Evolutionary conservation across 2,888 invertebrate genomes (phyloP), one percentile per base, ranked within the genome.

Genomic region (Drosophila neoperkinsi): DNA sequence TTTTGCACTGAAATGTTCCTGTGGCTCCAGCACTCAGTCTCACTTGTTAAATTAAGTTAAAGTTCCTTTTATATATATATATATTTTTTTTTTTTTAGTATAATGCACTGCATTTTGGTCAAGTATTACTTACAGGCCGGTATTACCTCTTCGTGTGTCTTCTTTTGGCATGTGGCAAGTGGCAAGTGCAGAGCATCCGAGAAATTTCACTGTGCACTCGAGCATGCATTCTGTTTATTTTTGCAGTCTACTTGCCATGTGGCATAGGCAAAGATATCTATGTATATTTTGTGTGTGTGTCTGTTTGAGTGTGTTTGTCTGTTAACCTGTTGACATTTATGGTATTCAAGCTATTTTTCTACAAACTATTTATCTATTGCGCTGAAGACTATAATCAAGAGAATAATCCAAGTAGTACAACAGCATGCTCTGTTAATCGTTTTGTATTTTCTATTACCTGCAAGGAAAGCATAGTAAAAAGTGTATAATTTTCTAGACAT

Each of bases 21-120:
- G 72, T 21, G 46, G 13, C 28, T 21, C 41, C 43, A 34, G 18
- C 57, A 71, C 69, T 83, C 65, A 70, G 81, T 71, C 74, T 72
- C 67, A 79, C 72, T 82, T 74, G 57, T 85, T 73, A 86, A 88
- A 86, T 89, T 68, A 89, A 88, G 88, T 84, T 85, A 72, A 90
- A 74, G 74, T 68, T 74, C 46, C 60, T 71, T 62, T 46, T 25
- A 46, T 16, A 46, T 25, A 46, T 46, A 25, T 11, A 43, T 9
- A 4, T n/a, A 0, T n/a, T 4, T 18, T 6, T 2, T 46, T 16
- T 46, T 21, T 43, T 43, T 43, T 46, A 69, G 68, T 74, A 81
- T 79, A 82, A 89, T 89, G 70, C 73, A 79, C 58, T 82, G 69
- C 71, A 49, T 75, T 81, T 74, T 72, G 89, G 89, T 84, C 84